Conservation (phyloP, 92 coral and sea anemone genomes). For the Epizoanthus scotinus region DNA sequence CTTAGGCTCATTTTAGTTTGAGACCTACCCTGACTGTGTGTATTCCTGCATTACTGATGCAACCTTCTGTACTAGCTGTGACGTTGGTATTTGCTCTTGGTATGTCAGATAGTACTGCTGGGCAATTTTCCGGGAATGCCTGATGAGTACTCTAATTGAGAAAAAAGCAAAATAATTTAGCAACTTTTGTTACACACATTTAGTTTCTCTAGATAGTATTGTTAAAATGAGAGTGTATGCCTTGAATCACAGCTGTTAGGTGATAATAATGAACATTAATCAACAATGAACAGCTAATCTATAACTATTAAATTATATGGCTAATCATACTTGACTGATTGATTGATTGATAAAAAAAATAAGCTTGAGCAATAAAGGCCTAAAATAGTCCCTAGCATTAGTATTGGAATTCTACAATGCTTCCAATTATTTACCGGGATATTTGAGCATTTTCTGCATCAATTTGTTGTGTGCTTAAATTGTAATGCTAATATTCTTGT, state of each 20-base stretch:
- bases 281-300: not conserved
- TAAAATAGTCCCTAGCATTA: too few species aligned
- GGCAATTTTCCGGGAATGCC: slow-evolving; percentile 97
- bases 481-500: too few species aligned
- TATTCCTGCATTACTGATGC: slow-evolving; percentile 98
- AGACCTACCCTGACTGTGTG: slow-evolving; percentile 93
- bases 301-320: not conserved
- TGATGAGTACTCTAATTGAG: slow-evolving; percentile 73
- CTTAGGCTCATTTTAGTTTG: not conserved
- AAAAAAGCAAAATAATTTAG: not conserved
- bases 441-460: too few species aligned
- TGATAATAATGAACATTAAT: not conserved
- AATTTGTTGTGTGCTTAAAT: too few species aligned
- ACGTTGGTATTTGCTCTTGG: slow-evolving; percentile 94
- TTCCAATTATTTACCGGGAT: too few species aligned
- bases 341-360: too few species aligned
- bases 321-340: too few species aligned
- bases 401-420: too few species aligned
- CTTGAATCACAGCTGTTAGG: too few species aligned
- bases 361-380: too few species aligned
- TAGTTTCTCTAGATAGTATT: too few species aligned
- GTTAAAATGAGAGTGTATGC: too few species aligned
- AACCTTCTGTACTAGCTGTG: slow-evolving; percentile 92
- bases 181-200: not conserved
- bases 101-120: slow-evolving; percentile 91